These are phyloP conservation scores for Diabrotica virgifera DNA, from an alignment of 1,140 invertebrate species.

Conservation along the genomic window DNA sequence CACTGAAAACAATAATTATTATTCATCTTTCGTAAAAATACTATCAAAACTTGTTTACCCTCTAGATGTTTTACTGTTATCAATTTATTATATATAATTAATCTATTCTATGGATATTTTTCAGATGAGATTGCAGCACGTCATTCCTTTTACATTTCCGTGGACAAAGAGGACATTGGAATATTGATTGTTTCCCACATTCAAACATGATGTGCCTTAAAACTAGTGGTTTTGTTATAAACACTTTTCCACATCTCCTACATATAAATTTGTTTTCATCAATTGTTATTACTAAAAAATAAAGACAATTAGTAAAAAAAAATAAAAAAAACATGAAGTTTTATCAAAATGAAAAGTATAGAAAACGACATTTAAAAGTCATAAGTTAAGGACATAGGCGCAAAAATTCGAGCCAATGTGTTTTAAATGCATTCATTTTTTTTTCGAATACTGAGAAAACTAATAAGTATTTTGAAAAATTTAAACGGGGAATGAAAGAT, in stretches of 20 bases:
- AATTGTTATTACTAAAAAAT: conserved; percentile 25
- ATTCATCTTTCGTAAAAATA: too few species aligned
- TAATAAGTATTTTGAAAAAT: too few species aligned
- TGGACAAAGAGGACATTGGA: conserved; percentile 41
- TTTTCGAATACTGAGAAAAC: too few species aligned
- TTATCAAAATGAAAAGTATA: background rate
- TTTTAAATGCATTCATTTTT: too few species aligned
- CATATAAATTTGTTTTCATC: conserved; percentile 26
- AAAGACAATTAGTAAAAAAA: background rate
- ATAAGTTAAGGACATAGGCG: too few species aligned
- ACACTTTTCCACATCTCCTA: conserved; percentile 55
- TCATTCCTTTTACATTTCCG: conserved; percentile 44
- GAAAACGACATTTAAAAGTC: background rate
- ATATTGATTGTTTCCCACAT: conserved; percentile 58
- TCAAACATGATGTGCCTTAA: conserved; percentile 64
- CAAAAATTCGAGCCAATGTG: too few species aligned
- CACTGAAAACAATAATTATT: too few species aligned
- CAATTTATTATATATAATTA: background rate
- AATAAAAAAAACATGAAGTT: background rate
- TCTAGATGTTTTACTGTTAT: too few species aligned
- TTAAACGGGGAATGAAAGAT: too few species aligned
- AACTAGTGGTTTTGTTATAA: conserved; percentile 54
- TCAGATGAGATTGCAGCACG: conserved; percentile 37
- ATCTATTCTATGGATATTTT: conserved; percentile 39
- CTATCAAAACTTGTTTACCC: too few species aligned